Evolutionary conservation across 2,797 vertebrate species (phyloP), one percentile per base, ranked within the genome.

Genomic region (Myotis vivesi): DNA sequence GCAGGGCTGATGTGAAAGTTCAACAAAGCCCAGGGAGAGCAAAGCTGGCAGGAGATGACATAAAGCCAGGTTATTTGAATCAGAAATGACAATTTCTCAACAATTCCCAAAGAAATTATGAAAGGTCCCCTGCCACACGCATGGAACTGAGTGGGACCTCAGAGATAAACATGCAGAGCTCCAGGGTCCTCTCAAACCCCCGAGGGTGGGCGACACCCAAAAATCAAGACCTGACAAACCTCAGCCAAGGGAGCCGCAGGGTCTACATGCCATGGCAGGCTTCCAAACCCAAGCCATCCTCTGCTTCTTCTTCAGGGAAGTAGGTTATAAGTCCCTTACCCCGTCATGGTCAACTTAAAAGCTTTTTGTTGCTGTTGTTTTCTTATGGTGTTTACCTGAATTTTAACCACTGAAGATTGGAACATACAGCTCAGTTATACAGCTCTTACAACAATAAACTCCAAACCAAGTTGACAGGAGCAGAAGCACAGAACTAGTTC

Each of bases 141-240:
- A 23, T 0, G 1, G 22, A 79, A 28, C 68, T 12, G 11, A 25
- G 16, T 9, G 0, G 1, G 71, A 62, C 41, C 44, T 46, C 28
- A 44, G 44, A 62, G 20, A 76, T 25, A 57, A 87, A 30, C 59
- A 28, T 5, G 0, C 30, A 71, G 28, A 16, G 28, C 62, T 75
- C 89, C 5, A 4, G 8, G 28, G 72, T 20, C 57, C 55, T 46
- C 87, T 69, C 66, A 53, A 49, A 79, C 30, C 44, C 53, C 75
- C 0, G 0, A 51, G 15, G 8, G 23, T 16, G 13, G 25, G 33
- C 38, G 16, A 66, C 76, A 55, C 8, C 6, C 16, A 0, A 12
- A 81, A 30, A 25, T 17, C 36, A 53, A 49, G 55, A 33, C 15
- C 33, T 30, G 1, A 16, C 49, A 33, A 13, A 44, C 9, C 44